Percentiles rank a stretch among this genome's conserved stretches.
Conservation (phyloP, 2,113 vertebrate genomes). For the Dasyornis broadbenti region DNA sequence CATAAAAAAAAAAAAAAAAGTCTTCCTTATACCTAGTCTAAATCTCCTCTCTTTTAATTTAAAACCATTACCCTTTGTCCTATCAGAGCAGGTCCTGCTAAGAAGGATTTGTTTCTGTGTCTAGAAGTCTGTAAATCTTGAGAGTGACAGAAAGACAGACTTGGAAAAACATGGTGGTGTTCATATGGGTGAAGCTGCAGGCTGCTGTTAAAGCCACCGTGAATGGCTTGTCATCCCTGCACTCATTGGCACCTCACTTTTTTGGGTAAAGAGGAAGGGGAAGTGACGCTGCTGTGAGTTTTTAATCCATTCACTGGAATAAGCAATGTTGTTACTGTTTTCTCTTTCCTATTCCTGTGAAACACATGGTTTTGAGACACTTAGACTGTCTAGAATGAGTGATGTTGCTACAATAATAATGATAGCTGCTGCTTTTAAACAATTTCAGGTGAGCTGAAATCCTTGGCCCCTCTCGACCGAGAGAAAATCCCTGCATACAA, state of each 20-base stretch:
- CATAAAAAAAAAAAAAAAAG: background rate
- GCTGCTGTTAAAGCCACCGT: background rate
- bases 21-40: background rate
- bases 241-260: background rate
- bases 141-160: background rate
- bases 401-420: background rate
- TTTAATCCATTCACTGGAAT: background rate
- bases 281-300: background rate
- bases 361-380: background rate
- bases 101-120: background rate
- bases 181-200: background rate
- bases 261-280: background rate
- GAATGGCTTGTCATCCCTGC: background rate
- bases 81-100: background rate
- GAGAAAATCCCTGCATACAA: conserved; percentile 83
- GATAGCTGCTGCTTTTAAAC: background rate
- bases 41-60: background rate
- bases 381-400: background rate
- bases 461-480: conserved; percentile 81
- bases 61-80: background rate
- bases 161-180: background rate
- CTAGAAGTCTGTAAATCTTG: background rate
- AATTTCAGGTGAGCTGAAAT: conserved; percentile 88
- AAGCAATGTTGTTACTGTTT: background rate
- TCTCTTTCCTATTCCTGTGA: background rate